A percentile compares a stretch with the other conserved stretches of the same genome.
These are phyloP conservation scores for Setipinna tenuifilis DNA, from an alignment of 2,797 vertebrate genomes.

Conservation along the genomic window DNA sequence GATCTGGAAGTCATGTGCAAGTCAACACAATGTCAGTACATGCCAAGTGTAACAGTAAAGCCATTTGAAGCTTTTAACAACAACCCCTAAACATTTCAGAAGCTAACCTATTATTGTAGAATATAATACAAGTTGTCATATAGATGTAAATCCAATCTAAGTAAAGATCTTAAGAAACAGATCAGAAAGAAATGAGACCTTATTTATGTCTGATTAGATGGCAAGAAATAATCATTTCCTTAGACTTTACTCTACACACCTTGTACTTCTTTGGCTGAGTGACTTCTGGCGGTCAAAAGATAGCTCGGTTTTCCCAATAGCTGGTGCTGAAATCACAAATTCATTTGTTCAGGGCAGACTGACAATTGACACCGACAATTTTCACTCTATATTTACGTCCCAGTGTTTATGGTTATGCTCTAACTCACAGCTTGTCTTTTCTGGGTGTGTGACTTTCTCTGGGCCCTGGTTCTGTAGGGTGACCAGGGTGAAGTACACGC, in stretches of 20 bases:
- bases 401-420: background rate
- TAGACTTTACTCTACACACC: no score
- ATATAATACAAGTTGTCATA: background rate
- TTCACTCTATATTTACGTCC: background rate
- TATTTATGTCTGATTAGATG: no score
- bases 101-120: background rate
- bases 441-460: constrained; percentile 41
- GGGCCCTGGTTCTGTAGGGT: constrained; percentile 77
- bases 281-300: constrained; percentile 49
- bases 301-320: constrained; percentile 47
- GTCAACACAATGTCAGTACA: background rate
- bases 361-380: background rate
- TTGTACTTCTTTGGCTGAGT: constrained; percentile 62
- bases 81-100: background rate
- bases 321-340: constrained; percentile 52
- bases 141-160: background rate
- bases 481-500: constrained; percentile 81
- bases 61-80: background rate
- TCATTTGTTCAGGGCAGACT: constrained; percentile 25
- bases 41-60: constrained; percentile 14
- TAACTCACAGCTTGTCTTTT: constrained; percentile 59
- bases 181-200: no score
- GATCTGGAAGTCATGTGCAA: background rate
- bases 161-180: no score
- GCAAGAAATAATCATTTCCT: no score